Evolutionary conservation across 2,888 invertebrate species (phyloP), one percentile per base, ranked within the genome.

Genomic region (Tachina fera): DNA sequence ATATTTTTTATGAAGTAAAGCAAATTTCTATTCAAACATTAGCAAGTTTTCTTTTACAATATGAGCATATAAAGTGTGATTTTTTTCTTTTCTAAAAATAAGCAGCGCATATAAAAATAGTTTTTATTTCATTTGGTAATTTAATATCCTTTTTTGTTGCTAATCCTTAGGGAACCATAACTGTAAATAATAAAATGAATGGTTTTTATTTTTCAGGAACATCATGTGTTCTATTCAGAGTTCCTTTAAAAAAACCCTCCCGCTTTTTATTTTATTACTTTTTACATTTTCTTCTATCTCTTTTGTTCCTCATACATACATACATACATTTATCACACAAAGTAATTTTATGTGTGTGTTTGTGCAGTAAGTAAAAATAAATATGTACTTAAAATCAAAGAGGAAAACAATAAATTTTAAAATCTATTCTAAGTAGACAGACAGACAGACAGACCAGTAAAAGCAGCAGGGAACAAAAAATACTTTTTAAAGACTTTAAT

Each of bases 151-250:
- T 41, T n/a, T 31, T 72, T 60, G 72, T 49, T 56, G 71, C 60
- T 76, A 83, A 86, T 79, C 76, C 79, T 61, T 45, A 68, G 76
- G 75, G 86, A 86, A 80, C 83, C 80, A 86, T 86, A 86, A 75
- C 47, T 71, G 60, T 67, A 67, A 63, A 74, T 70, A 77, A 78
- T 63, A 77, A 81, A 80, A 8, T 74, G 16, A 81, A 71, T 16
- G 6, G 19, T 39, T 60, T 68, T n/a, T n/a, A n/a, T n/a, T n/a
- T 75, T 74, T 41, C 39, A 16, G n/a, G 19, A 19, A 63, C 9
- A 60, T 43, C 19, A 61, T 14, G n/a, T 3, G 31, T 11, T 16
- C 19, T 16, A n/a, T n/a, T 53, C 14, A 3, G 49, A 13, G n/a
- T 43, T 47, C 31, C 13, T 68, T 31, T 41, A 10, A 41, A 10